These are phyloP conservation scores for Rhadina sibilatrix DNA, from an alignment of 2,113 vertebrate species.

Conservation along the genomic window DNA sequence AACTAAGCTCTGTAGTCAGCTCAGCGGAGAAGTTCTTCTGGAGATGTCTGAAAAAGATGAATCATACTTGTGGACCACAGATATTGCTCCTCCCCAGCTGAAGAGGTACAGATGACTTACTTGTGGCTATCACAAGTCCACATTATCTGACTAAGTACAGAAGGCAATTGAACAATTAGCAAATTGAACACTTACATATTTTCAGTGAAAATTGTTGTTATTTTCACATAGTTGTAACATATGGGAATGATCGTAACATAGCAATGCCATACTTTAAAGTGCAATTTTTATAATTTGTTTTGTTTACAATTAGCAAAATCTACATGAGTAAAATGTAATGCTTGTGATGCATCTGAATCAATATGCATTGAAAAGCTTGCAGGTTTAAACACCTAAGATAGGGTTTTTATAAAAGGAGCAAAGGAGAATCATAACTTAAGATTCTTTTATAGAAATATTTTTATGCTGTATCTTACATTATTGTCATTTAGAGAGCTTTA, in stretches of 20 bases:
- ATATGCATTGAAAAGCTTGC: background rate
- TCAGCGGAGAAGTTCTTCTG: background rate
- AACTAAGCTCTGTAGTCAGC: background rate
- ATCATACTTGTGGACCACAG: background rate
- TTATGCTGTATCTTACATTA: background rate
- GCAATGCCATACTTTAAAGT: background rate
- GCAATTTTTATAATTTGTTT: background rate
- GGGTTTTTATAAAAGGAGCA: background rate
- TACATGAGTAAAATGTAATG: background rate
- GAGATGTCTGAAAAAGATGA: background rate
- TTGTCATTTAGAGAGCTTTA: background rate
- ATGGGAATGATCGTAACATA: background rate
- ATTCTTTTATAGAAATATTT: background rate
- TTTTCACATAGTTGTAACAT: background rate
- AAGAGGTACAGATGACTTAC: background rate
- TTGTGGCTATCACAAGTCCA: background rate
- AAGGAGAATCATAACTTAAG: background rate
- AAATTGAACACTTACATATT: background rate
- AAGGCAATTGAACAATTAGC: background rate
- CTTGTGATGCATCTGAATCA: background rate
- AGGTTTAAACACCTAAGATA: background rate
- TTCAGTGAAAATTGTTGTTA: background rate
- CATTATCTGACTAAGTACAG: background rate
- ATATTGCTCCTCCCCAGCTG: background rate
- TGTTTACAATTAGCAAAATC: background rate